phyloP scores from a whole-genome alignment of 2,113 vertebrate species.

The Todiramphus chloris region DNA sequence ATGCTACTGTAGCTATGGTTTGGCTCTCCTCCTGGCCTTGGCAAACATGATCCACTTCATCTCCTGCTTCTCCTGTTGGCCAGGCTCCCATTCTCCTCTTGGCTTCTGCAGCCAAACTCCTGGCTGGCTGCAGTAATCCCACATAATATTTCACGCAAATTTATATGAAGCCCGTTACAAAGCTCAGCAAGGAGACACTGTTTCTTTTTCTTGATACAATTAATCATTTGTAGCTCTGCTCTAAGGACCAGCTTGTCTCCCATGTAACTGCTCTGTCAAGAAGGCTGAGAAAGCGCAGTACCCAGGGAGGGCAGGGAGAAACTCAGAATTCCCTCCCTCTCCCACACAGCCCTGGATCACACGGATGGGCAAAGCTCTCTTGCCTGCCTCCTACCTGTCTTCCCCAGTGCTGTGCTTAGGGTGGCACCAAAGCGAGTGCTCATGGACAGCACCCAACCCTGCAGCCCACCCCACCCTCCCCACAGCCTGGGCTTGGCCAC shows the following conservation, averaged over 20 bases:
- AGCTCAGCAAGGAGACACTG: slow-evolving; percentile 69
- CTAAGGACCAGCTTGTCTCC: slow-evolving; percentile 28
- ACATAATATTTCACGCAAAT: slow-evolving; percentile 78
- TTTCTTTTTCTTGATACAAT: slow-evolving; percentile 74
- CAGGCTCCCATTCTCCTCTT: slow-evolving; percentile 54
- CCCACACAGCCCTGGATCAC: neutral
- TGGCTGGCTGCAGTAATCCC: slow-evolving; percentile 72
- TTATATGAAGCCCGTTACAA: slow-evolving; percentile 72
- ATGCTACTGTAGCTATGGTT: slow-evolving; percentile 57
- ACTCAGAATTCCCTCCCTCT: neutral
- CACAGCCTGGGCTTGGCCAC: neutral
- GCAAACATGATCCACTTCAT: slow-evolving; percentile 56
- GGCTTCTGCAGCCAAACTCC: slow-evolving; percentile 58
- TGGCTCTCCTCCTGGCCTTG: slow-evolving; percentile 69
- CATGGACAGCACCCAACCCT: fast-evolving
- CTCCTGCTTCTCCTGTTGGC: slow-evolving; percentile 75
- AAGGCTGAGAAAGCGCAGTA: neutral
- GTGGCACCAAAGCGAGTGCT: neutral
- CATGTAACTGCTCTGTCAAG: neutral
- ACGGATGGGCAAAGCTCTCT: neutral
- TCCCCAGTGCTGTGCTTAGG: neutral
- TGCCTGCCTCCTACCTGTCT: neutral
- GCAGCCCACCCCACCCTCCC: neutral
- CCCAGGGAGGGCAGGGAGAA: neutral
- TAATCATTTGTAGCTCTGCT: slow-evolving; percentile 69